Evolutionary conservation across 2,797 vertebrate species (phyloP).

Genomic region (Tamandua tetradactyla): DNA sequence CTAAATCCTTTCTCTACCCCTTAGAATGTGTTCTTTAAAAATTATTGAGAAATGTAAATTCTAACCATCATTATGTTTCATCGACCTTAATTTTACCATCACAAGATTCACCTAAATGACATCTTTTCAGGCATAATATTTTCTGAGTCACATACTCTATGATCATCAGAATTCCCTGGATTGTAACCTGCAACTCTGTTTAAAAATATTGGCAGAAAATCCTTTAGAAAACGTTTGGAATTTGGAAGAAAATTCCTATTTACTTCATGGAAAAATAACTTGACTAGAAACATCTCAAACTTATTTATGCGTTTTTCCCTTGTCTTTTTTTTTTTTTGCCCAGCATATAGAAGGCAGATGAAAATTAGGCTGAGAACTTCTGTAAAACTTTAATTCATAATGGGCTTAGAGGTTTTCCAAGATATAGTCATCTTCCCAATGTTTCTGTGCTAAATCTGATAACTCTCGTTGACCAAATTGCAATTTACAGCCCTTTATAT

Average conservation of each 20-base stretch:
- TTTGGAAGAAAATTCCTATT: constrained; percentile 19
- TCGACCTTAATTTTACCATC: neutral
- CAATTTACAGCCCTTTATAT: constrained; percentile 44
- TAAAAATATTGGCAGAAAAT: constrained; percentile 41
- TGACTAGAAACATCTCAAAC: neutral
- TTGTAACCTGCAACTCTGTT: constrained; percentile 27
- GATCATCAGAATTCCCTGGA: neutral
- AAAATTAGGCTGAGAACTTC: constrained; percentile 24
- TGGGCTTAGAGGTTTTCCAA: constrained; percentile 32
- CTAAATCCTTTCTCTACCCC: neutral
- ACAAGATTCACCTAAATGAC: neutral
- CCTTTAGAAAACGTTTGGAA: constrained; percentile 6
- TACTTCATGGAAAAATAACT: neutral
- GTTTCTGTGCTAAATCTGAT: constrained; percentile 43
- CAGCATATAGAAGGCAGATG: neutral
- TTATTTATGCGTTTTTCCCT: constrained; percentile 54
- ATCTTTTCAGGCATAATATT: neutral
- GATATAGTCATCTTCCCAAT: neutral
- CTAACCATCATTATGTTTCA: constrained; percentile 26
- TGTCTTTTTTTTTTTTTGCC: constrained; percentile 39
- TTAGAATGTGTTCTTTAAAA: neutral
- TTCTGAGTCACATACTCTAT: neutral
- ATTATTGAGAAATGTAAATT: constrained; percentile 12
- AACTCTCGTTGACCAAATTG: constrained; percentile 37
- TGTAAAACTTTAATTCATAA: constrained; percentile 39